These are phyloP conservation scores for Spinus pinus DNA, from an alignment of 2,797 vertebrate species.

Conservation along the genomic window DNA sequence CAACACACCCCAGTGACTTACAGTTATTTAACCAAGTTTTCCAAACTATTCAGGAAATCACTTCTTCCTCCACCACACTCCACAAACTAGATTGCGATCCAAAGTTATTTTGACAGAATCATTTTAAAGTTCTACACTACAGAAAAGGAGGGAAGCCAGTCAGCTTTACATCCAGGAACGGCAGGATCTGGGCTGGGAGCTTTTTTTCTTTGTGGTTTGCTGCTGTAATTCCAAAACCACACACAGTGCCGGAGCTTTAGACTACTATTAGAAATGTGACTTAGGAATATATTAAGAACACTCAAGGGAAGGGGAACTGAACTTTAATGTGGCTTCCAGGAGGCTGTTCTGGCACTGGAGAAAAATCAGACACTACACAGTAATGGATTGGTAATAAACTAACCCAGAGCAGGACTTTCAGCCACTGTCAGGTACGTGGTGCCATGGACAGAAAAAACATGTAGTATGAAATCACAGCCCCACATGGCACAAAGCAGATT, in stretches of 20 bases:
- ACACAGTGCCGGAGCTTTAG: slow-evolving; percentile 10
- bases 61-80: background rate
- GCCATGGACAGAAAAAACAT: background rate
- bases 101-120: slow-evolving; percentile 23
- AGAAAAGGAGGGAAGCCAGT: background rate
- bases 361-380: slow-evolving; percentile 35
- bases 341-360: slow-evolving; percentile 37
- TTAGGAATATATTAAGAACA: slow-evolving; percentile 66
- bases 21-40: background rate
- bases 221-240: slow-evolving; percentile 71
- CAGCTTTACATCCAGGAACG: slow-evolving; percentile 49
- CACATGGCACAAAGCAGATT: background rate
- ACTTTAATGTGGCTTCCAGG: slow-evolving; percentile 67
- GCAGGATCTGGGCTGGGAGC: slow-evolving; percentile 19
- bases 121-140: background rate
- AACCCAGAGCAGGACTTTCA: background rate
- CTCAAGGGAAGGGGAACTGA: slow-evolving; percentile 40
- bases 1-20: background rate
- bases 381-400: slow-evolving; percentile 27
- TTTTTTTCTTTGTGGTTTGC: slow-evolving; percentile 56
- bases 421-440: background rate
- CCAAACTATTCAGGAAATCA: background rate
- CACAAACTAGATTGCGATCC: background rate
- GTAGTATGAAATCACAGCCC: background rate
- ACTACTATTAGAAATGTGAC: slow-evolving; percentile 64